These are phyloP conservation scores for Aythya baeri DNA, from an alignment of 2,113 vertebrate species.

Conservation along the genomic window DNA sequence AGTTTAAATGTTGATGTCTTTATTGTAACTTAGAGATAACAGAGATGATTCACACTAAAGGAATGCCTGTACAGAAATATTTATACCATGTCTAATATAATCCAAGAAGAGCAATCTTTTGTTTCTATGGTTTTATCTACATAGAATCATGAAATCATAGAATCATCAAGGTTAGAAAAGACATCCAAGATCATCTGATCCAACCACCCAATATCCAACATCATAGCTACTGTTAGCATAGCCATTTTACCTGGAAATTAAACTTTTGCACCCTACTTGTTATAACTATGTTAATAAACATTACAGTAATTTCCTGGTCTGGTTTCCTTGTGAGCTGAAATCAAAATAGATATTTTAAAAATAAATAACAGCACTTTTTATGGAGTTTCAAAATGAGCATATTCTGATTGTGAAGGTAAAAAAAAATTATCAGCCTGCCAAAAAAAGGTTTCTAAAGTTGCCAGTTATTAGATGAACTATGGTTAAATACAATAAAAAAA, in stretches of 20 bases:
- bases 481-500: background rate
- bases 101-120: background rate
- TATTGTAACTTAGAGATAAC: slow-evolving; percentile 29
- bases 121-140: background rate
- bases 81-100: background rate
- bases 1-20: slow-evolving; percentile 41
- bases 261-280: background rate
- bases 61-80: background rate
- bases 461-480: background rate
- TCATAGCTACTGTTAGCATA: background rate
- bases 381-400: background rate
- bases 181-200: no score
- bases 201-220: no score
- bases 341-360: background rate
- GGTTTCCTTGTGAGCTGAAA: background rate
- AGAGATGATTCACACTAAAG: background rate
- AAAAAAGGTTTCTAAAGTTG: background rate
- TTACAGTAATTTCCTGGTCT: background rate
- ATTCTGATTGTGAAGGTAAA: background rate
- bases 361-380: background rate
- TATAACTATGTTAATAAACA: background rate
- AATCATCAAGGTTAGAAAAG: no score
- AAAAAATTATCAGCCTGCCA: background rate
- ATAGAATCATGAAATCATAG: no score
- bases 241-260: background rate